A percentile compares a stretch with the other conserved stretches of the same genome.
Evolutionary conservation across 2,888 invertebrate species (phyloP).

Genomic region (Amiota communis): DNA sequence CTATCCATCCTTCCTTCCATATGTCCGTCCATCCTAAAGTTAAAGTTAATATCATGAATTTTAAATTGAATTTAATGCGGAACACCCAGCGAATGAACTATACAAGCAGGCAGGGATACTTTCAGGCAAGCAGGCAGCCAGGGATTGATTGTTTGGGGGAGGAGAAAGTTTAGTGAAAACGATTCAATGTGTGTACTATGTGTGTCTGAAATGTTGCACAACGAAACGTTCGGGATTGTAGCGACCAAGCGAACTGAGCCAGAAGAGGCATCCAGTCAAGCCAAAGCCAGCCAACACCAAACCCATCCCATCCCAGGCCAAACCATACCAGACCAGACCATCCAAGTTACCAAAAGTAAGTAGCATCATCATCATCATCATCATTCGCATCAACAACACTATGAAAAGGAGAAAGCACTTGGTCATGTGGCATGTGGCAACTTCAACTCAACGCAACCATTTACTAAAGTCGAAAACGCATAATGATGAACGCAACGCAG

Average conservation of each 20-base stretch:
- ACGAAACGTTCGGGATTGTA: conserved; percentile 36
- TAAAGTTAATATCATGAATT: conserved; percentile 66
- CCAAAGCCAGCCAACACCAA: too few relatives aligned
- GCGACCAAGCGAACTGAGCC: conserved; percentile 35
- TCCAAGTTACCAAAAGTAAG: too few relatives aligned
- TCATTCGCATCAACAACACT: too few relatives aligned
- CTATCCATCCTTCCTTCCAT: too few relatives aligned
- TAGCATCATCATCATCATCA: too few relatives aligned
- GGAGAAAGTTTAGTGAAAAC: neutral
- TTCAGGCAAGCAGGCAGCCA: neutral
- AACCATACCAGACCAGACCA: too few relatives aligned
- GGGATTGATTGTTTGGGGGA: neutral
- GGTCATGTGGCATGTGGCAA: too few relatives aligned
- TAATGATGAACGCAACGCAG: too few relatives aligned
- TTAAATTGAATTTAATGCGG: conserved; percentile 66
- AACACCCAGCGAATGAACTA: conserved; percentile 3
- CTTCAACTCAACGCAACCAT: neutral
- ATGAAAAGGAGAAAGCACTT: neutral
- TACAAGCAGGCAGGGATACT: conserved; percentile 12
- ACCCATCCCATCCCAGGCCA: too few relatives aligned
- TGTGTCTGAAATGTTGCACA: neutral
- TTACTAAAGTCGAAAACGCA: too few relatives aligned
- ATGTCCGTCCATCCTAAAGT: conserved; percentile 40
- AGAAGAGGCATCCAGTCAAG: neutral
- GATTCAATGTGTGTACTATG: conserved; percentile 32